Evolutionary conservation across 2,888 invertebrate species (phyloP), one percentile per base, ranked within the genome.

Genomic region (Choreutis nemorana): DNA sequence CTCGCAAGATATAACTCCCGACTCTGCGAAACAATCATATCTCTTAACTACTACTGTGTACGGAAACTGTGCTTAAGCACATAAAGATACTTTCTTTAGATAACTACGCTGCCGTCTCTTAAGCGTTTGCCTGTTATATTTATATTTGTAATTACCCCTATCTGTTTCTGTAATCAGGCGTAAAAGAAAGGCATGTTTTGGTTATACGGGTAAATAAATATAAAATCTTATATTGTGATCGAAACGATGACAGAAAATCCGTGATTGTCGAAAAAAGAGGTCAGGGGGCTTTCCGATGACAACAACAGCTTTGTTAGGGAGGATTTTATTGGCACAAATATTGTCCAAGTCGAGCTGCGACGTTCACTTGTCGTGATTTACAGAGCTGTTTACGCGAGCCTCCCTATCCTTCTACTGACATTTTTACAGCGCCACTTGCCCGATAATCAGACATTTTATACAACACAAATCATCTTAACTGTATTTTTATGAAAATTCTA

Each of bases 291-390:
- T 63, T 61, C 48, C 55, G 59, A 58, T 71, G 71, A 72, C 71
- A 73, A 71, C 71, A 72, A 72, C 68, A 73, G 67, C 68, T 70
- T 72, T 72, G 71, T 71, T 61, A 64, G 62, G 57, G 63, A 62
- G 54, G 57, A 67, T 73, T 73, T 70, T 75, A 75, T 75, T 75
- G 72, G 66, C 71, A 70, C 68, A 75, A 73, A 75, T 72, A 73
- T 71, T 70, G 71, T 66, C 63, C 62, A 67, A 68, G 66, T 64
- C 58, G 63, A 63, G 63, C 58, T 60, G 63, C 50, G 63, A 61
- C 60, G 60, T 58, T 54, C 60, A 61, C 59, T 67, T 55, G 53
- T 58, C 50, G 61, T 73, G 73, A 77, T 75, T 75, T 77, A 75
- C 68, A 51, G 72, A 60, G 57, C 63, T 73, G 73, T 77, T 73